A percentile compares a stretch with the other conserved stretches of the same genome.
These are phyloP conservation scores for Himalopsyche anomala DNA, from an alignment of 2,888 invertebrate genomes.

Conservation along the genomic window DNA sequence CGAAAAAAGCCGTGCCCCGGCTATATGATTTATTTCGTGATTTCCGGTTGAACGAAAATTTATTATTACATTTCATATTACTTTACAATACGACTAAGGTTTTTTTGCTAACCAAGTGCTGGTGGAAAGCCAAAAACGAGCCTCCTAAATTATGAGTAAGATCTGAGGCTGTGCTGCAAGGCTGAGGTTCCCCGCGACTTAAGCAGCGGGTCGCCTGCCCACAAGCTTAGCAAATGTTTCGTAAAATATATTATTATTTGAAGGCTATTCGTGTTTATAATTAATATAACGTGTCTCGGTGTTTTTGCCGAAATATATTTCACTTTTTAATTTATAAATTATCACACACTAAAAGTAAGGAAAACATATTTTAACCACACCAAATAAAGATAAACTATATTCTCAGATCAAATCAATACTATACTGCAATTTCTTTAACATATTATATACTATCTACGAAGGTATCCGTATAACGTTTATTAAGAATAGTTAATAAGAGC, in stretches of 20 bases:
- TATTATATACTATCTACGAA: no score
- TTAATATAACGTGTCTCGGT: no score
- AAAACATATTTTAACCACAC: not conserved
- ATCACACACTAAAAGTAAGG: not conserved
- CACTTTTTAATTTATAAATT: not conserved
- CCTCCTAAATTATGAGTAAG: conserved; percentile 12
- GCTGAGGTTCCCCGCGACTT: conserved; percentile 9
- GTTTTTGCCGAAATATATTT: not conserved
- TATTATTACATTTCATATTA: conserved; percentile 17
- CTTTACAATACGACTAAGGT: not conserved
- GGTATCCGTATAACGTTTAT: no score
- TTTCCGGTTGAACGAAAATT: conserved; percentile 22
- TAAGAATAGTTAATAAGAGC: no score
- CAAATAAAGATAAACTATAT: not conserved
- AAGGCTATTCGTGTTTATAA: no score
- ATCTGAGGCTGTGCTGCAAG: not conserved
- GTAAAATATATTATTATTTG: not conserved
- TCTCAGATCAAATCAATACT: no score
- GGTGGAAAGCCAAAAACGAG: conserved; percentile 10
- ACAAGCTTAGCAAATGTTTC: conserved; percentile 4
- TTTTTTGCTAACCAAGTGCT: conserved; percentile 4
- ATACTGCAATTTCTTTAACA: no score
- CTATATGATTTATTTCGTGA: conserved; percentile 20
- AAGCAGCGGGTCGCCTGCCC: conserved; percentile 6
- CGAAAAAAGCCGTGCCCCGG: not conserved